Evolutionary conservation across 1,140 invertebrate species (phyloP).

Genomic region (Microvelia longipes): DNA sequence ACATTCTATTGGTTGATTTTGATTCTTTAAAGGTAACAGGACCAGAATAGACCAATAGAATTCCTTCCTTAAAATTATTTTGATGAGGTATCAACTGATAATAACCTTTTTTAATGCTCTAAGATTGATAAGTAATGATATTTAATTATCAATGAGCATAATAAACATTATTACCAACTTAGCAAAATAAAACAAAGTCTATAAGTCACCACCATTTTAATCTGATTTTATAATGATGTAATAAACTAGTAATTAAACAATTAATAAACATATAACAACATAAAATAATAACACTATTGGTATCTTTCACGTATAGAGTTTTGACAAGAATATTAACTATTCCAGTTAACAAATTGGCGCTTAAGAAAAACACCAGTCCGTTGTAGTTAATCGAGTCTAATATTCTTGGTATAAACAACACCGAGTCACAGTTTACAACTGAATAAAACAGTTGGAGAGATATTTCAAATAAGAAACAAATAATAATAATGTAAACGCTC

Average conservation of each 20-base stretch:
- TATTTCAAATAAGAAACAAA: conserved; percentile 17
- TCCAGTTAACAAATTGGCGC: conserved; percentile 64
- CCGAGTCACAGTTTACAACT: not conserved
- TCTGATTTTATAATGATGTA: conserved; percentile 11
- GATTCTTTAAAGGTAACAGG: too few species aligned
- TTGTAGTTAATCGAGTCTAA: conserved; percentile 54
- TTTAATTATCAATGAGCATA: too few species aligned
- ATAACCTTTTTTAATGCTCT: too few species aligned
- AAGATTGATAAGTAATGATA: too few species aligned
- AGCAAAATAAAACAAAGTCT: too few species aligned
- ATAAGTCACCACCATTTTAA: conserved; percentile 16
- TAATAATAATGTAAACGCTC: conserved; percentile 23
- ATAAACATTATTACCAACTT: too few species aligned
- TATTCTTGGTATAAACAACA: conserved; percentile 34
- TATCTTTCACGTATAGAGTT: conserved; percentile 37
- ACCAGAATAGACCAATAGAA: too few species aligned
- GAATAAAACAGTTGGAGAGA: not conserved
- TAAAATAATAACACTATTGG: conserved; percentile 37
- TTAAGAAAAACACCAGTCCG: conserved; percentile 58
- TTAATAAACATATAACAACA: conserved; percentile 38
- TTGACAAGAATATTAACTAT: conserved; percentile 51
- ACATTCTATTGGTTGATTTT: too few species aligned
- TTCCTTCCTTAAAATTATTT: too few species aligned
- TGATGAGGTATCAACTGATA: too few species aligned
- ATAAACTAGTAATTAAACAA: conserved; percentile 13